A percentile compares a stretch with the other conserved stretches of the same genome.
Conservation (phyloP, 2,113 vertebrate species). For the Excalfactoria chinensis region DNA sequence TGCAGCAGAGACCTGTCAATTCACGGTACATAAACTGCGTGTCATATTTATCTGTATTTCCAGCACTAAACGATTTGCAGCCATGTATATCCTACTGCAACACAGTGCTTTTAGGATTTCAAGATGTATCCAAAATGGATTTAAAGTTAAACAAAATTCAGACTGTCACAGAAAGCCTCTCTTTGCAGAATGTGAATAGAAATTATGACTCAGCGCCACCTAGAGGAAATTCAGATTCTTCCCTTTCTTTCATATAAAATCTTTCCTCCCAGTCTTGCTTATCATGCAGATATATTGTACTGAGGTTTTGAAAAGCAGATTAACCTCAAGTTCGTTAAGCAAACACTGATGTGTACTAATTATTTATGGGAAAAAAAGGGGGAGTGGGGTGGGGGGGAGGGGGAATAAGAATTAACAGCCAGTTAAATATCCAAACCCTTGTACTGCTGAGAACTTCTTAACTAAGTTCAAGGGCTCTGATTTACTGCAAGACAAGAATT, state of each 20-base stretch:
- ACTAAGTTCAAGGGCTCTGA: background rate
- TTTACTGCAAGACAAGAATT: background rate
- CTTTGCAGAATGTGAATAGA: background rate
- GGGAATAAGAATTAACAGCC: background rate
- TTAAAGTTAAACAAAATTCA: background rate
- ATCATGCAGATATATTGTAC: background rate
- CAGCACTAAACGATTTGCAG: background rate
- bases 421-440: background rate
- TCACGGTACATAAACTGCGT: rapidly evolving
- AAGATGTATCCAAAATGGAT: background rate
- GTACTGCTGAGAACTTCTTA: rapidly evolving
- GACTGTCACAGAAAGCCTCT: background rate
- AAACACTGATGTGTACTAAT: background rate
- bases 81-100: background rate
- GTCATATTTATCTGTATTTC: background rate
- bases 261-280: background rate
- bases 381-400: too few species aligned
- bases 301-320: background rate
- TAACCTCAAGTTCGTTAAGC: background rate
- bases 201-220: slow-evolving; percentile 44
- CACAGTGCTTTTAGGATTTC: background rate
- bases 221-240: slow-evolving; percentile 25
- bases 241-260: background rate
- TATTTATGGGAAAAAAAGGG: background rate
- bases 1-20: background rate